phyloP scores from a whole-genome alignment of 1,140 invertebrate species.

The Platyscapa corneri region DNA sequence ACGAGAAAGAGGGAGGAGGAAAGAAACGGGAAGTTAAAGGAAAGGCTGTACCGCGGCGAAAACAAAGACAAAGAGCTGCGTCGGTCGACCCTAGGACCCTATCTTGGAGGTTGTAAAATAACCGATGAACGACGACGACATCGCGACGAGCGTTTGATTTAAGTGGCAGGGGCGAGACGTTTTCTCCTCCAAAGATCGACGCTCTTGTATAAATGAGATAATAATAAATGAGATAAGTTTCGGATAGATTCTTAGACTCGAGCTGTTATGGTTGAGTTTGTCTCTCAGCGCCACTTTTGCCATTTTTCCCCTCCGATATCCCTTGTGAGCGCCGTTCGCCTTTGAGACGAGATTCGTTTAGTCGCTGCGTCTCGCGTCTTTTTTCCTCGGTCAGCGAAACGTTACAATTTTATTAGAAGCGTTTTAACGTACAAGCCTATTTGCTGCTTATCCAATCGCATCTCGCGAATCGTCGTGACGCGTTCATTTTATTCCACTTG shows the following conservation, averaged over 20 bases:
- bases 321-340: conserved; percentile 48
- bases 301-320: neutral
- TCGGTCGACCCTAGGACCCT: no score
- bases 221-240: conserved; percentile 72
- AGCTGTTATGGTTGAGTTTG: conserved; percentile 64
- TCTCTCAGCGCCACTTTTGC: neutral
- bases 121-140: conserved; percentile 70
- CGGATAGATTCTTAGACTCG: conserved; percentile 63
- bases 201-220: conserved; percentile 71
- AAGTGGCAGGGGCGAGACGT: conserved; percentile 48
- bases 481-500: no score
- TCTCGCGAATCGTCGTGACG: no score
- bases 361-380: neutral
- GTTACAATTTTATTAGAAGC: no score
- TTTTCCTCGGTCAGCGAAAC: neutral
- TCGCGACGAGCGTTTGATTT: conserved; percentile 13
- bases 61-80: conserved; percentile 75
- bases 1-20: neutral
- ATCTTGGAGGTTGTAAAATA: conserved; percentile 73
- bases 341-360: conserved; percentile 42
- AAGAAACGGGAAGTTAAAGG: neutral
- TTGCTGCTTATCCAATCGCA: no score
- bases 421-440: no score
- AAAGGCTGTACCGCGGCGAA: conserved; percentile 55
- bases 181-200: conserved; percentile 40